These are phyloP conservation scores for Polymixis lichenea DNA, from an alignment of 2,888 invertebrate species.

Conservation along the genomic window DNA sequence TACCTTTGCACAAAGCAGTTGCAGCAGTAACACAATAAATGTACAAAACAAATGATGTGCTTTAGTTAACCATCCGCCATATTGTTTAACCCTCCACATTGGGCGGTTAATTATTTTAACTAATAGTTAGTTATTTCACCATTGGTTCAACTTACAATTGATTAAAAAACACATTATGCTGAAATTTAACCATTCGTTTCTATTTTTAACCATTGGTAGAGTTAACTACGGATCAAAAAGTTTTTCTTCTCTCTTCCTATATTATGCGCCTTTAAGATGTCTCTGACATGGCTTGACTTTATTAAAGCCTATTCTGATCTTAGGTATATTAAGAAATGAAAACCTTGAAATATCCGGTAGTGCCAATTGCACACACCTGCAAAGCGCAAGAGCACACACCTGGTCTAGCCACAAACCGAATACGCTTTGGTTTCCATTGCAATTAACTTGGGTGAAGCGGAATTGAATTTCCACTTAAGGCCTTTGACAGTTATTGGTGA, in stretches of 20 bases:
- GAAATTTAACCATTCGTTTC: too few relatives aligned
- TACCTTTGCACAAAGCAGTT: too few relatives aligned
- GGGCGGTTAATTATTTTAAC: too few relatives aligned
- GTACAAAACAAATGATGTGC: too few relatives aligned
- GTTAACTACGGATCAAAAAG: too few relatives aligned
- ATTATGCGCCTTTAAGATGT: not conserved
- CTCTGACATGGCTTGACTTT: not conserved
- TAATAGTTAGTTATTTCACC: too few relatives aligned
- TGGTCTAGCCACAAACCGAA: slow-evolving; percentile 32
- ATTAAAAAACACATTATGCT: too few relatives aligned
- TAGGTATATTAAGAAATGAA: not conserved
- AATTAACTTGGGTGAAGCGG: slow-evolving; percentile 67
- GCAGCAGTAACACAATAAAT: too few relatives aligned
- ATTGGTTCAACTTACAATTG: too few relatives aligned
- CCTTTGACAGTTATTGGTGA: slow-evolving; percentile 24
- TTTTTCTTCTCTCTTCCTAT: not conserved
- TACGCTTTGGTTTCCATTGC: slow-evolving; percentile 68
- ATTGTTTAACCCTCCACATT: too few relatives aligned
- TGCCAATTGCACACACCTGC: not conserved
- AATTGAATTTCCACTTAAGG: slow-evolving; percentile 69
- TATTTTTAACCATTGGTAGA: too few relatives aligned
- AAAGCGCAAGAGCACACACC: slow-evolving; percentile 6
- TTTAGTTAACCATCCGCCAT: too few relatives aligned
- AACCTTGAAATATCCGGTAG: not conserved
- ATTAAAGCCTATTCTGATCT: not conserved